These are phyloP conservation scores for Pristionchus fissidentatus DNA, from an alignment of 2,888 invertebrate species.

Conservation along the genomic window DNA sequence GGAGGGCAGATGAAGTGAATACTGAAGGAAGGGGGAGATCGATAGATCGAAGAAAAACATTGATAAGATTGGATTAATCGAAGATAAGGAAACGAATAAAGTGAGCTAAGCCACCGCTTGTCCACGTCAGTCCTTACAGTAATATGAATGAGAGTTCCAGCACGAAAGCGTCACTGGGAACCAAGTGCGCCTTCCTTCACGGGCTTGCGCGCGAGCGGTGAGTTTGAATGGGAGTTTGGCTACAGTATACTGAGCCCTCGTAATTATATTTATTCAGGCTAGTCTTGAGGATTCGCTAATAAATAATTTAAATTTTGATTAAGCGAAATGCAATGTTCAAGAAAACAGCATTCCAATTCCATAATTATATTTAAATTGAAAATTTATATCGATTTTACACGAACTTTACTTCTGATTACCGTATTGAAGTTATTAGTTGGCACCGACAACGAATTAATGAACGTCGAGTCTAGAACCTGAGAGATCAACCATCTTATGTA, in stretches of 20 bases:
- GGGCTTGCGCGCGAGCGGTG: slow-evolving; percentile 25
- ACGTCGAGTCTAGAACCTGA: too few relatives aligned
- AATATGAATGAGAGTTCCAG: slow-evolving; percentile 45
- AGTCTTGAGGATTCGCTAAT: too few relatives aligned
- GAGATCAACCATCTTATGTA: too few relatives aligned
- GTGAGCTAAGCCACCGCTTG: slow-evolving; percentile 18
- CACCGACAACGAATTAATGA: too few relatives aligned
- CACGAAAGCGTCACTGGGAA: slow-evolving; percentile 18
- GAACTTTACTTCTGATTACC: too few relatives aligned
- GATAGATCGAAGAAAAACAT: background rate
- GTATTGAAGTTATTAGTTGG: too few relatives aligned
- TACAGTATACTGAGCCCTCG: background rate
- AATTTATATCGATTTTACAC: too few relatives aligned
- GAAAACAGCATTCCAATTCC: too few relatives aligned
- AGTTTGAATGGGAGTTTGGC: background rate
- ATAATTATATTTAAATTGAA: too few relatives aligned
- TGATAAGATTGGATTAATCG: background rate
- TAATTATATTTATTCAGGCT: too few relatives aligned
- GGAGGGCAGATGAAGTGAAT: background rate
- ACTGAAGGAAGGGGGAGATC: background rate
- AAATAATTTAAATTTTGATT: too few relatives aligned
- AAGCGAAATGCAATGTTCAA: too few relatives aligned
- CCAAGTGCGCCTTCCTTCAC: background rate
- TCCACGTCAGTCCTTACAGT: slow-evolving; percentile 50
- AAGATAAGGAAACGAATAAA: slow-evolving; percentile 11